Evolutionary conservation across 2,797 vertebrate genomes (phyloP), one percentile per base, ranked within the genome.

Genomic region (Ctenopoma multispine): DNA sequence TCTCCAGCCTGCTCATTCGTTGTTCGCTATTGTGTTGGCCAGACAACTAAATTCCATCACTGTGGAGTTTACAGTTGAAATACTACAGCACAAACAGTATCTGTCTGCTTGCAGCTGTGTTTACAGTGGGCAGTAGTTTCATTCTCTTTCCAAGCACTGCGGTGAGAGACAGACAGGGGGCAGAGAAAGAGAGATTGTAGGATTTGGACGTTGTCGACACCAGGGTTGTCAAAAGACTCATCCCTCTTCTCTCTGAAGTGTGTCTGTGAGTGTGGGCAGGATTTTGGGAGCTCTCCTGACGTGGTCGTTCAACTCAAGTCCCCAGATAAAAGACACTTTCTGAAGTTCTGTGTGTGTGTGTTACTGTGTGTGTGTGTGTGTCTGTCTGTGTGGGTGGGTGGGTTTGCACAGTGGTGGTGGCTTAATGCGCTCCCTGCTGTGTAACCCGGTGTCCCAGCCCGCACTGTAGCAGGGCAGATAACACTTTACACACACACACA

Each of bases 391-490:
- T 63, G 50, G 71, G 79, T 63, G 50, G 23, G 47, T 40, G 46
- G 46, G 74, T 74, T 61, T 78, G 67, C 46, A 20, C 72, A 72
- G 80, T 89, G 81, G 82, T 80, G 64, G 86, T 89, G 78, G 82
- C 87, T 89, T 88, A 89, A 83, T 84, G 81, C 72, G 78, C 90
- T 92, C 88, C 91, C 91, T 91, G 92, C 91, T 90, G 90, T 83
- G 93, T 87, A 87, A 90, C 87, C 86, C 88, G 85, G 84, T 78
- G 83, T 84, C 80, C 58, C 87, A 89, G 87, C 84, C 67, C 87
- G 80, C 85, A 92, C 92, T 94, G 93, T 89, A 89, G 83, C 46
- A 71, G 87, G 87, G 80, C 84, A 92, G 94, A 94, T 94, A 94
- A 91, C 85, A 85, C 75, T 70, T 55, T 67, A 74, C 53, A 80